A percentile compares a stretch with the other conserved stretches of the same genome.
Evolutionary conservation across 2,113 vertebrate genomes (phyloP).

Genomic region (Clarias gariepinus): DNA sequence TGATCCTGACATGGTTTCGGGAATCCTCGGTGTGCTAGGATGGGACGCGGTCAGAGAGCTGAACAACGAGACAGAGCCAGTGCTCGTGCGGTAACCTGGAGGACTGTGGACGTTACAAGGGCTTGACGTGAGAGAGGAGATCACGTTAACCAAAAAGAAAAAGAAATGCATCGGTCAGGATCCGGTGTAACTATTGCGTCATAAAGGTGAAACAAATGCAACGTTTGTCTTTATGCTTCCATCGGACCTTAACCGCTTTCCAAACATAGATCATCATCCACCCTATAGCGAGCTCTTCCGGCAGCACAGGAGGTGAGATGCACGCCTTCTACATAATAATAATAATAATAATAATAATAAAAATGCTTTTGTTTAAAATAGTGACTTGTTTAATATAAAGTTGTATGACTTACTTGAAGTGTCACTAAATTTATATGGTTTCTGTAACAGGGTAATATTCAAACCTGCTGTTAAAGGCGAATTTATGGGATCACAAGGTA

Average conservation of each 20-base stretch:
- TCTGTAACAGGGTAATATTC: conserved; percentile 52
- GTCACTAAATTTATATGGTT: conserved; percentile 24
- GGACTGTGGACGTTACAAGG: not conserved
- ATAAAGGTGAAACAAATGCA: conserved; percentile 34
- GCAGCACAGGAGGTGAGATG: conserved; percentile 66
- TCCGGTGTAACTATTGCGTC: not conserved
- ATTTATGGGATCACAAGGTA: conserved; percentile 83
- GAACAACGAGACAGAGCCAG: not conserved
- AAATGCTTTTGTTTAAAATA: not conserved
- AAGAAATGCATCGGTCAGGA: not conserved
- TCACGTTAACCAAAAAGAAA: too few species aligned
- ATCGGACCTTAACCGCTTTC: conserved; percentile 37
- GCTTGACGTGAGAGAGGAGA: not conserved
- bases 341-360: too few species aligned
- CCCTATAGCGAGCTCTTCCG: conserved; percentile 44
- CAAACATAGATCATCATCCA: conserved; percentile 24
- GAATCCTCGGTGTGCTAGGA: conserved; percentile 15
- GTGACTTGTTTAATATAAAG: not conserved
- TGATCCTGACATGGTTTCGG: conserved; percentile 18
- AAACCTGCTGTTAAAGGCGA: conserved; percentile 62
- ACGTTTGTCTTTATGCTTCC: conserved; percentile 45
- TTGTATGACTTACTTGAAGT: not conserved
- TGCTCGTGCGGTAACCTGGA: not conserved
- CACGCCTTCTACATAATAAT: not conserved
- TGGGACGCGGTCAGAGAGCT: not conserved